Conservation (phyloP, 2,888 invertebrate genomes). For the Bimastos eiseni region DNA sequence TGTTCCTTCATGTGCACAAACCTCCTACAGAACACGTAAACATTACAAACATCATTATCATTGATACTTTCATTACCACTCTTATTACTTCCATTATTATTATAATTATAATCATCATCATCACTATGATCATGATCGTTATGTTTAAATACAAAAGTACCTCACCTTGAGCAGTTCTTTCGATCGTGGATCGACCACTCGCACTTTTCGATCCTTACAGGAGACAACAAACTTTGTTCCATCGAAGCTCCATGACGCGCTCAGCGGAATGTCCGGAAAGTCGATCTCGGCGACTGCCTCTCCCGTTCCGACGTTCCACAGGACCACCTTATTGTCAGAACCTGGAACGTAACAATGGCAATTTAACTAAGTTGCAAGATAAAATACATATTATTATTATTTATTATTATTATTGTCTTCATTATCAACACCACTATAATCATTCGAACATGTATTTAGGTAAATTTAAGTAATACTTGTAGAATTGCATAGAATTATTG, state of each 20-base stretch:
- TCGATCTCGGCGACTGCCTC: constrained; percentile 84
- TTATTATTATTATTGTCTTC: no score
- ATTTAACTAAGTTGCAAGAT: constrained; percentile 67
- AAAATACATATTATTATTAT: no score
- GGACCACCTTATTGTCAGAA: constrained; percentile 70
- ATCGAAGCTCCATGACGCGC: constrained; percentile 86
- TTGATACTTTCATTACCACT: not conserved
- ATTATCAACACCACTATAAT: not conserved
- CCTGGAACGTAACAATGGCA: constrained; percentile 64
- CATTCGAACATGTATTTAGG: no score
- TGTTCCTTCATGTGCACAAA: constrained; percentile 81
- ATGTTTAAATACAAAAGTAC: not conserved
- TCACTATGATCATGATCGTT: no score
- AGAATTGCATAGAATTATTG: no score
- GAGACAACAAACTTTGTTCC: constrained; percentile 87
- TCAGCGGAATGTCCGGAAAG: constrained; percentile 84
- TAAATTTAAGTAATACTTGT: no score
- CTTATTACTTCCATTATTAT: not conserved
- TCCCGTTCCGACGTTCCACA: constrained; percentile 89
- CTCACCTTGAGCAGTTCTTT: constrained; percentile 72
- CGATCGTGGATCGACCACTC: constrained; percentile 84
- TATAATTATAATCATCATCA: not conserved
- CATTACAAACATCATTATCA: not conserved
- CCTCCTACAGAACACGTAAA: constrained; percentile 71
- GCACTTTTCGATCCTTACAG: constrained; percentile 87